phyloP scores from a whole-genome alignment of 2,113 vertebrate genomes.

The Atrichornis clamosus region DNA sequence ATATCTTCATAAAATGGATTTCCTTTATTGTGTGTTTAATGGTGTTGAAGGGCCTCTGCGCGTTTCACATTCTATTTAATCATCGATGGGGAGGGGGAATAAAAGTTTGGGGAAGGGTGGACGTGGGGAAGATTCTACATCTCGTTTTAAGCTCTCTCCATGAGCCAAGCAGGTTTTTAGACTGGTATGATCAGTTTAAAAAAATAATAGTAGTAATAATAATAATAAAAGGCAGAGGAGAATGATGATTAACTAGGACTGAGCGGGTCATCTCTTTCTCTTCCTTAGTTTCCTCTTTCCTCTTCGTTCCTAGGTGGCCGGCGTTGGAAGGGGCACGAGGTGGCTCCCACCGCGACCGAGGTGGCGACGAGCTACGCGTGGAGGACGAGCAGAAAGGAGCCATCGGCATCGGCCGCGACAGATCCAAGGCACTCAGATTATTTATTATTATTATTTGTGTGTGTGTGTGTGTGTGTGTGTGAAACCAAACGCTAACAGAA shows the following conservation, averaged over 20 bases:
- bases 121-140: slow-evolving; percentile 1
- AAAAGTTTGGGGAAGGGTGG: not conserved
- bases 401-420: slow-evolving; percentile 83
- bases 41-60: slow-evolving; percentile 63
- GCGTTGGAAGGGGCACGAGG: slow-evolving; percentile 74
- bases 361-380: slow-evolving; percentile 78
- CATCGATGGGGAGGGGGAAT: not conserved
- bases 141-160: slow-evolving; percentile 66
- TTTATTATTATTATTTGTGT: slow-evolving; percentile 20
- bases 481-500: slow-evolving; percentile 87
- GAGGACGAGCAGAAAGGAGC: slow-evolving; percentile 87
- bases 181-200: slow-evolving; percentile 79
- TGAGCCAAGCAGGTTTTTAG: slow-evolving; percentile 78
- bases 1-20: slow-evolving; percentile 66
- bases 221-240: slow-evolving; percentile 63
- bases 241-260: slow-evolving; percentile 89
- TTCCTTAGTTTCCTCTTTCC: slow-evolving; percentile 53
- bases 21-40: slow-evolving; percentile 68
- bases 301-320: slow-evolving; percentile 80
- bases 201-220: slow-evolving; percentile 63
- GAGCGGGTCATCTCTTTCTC: slow-evolving; percentile 70
- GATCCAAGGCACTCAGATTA: slow-evolving; percentile 96
- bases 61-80: slow-evolving; percentile 71
- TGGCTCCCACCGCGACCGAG: slow-evolving; percentile 61
- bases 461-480: not conserved